Evolutionary conservation across 1,140 invertebrate species (phyloP).

Genomic region (Homalodisca vitripennis): DNA sequence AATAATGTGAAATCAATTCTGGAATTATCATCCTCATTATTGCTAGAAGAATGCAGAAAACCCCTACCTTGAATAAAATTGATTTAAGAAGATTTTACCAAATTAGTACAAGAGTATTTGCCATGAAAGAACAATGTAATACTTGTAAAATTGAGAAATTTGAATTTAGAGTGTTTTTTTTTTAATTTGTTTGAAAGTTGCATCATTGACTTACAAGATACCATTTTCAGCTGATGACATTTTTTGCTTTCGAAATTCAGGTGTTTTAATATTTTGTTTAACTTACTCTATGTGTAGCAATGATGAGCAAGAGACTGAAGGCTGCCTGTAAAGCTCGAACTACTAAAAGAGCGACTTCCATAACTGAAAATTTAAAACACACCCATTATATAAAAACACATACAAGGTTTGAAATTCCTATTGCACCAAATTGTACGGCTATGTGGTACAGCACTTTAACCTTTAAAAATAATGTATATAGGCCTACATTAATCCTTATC

Average conservation of each 20-base stretch:
- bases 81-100: too few species aligned
- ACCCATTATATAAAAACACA: too few species aligned
- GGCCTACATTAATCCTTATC: too few species aligned
- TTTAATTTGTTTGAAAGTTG: background rate
- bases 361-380: background rate
- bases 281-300: conserved; percentile 10
- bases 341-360: background rate
- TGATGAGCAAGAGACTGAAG: conserved; percentile 1
- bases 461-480: too few species aligned
- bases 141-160: background rate
- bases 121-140: background rate
- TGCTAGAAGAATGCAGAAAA: too few species aligned
- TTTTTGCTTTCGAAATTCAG: background rate
- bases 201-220: background rate
- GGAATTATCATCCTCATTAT: too few species aligned
- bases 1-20: too few species aligned
- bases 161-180: background rate
- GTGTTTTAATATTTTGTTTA: too few species aligned
- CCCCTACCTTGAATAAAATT: too few species aligned
- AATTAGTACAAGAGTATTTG: background rate
- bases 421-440: too few species aligned
- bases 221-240: background rate
- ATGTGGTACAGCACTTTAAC: too few species aligned
- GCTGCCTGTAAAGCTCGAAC: background rate
- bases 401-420: too few species aligned